Evolutionary conservation across 2,113 vertebrate species (phyloP), one percentile per base, ranked within the genome.

Genomic region (Vimba vimba): DNA sequence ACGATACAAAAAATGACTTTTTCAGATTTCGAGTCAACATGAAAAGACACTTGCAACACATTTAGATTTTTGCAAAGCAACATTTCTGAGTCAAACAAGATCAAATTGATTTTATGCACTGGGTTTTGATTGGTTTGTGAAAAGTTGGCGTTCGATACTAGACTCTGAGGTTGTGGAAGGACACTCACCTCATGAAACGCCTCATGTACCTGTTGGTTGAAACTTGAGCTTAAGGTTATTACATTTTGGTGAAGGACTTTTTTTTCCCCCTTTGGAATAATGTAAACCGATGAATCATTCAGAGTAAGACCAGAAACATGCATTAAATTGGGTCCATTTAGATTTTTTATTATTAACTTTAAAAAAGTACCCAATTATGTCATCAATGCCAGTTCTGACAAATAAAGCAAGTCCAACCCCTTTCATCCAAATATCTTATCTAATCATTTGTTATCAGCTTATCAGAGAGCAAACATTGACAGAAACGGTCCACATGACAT

Each of bases 401-500:
- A 79, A 60, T 79, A 79, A 79, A 79, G 3, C 36, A 36, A 36
- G 11, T 79, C 21, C 21, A 60, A 62, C n/a, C 4, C 36, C 13
- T 39, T 79, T n/a, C 9, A 60, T 27, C 57, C 36, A 62, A 15
- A 62, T 17, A 43, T 79, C 23, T 19, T 33, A 33, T 33, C 33
- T 62, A 79, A 79, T 79, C 36, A 45, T 43, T 79, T 64, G 33
- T 33, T 33, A 33, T 33, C 33, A 33, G 13, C 33, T 64, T 45
- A 64, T 47, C 33, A 39, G 12, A 27, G 6, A 47, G n/a, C 59
- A 80, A 80, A 80, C 25, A 64, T 21, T 80, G 78, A 80, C 78
- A 5, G 11, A 43, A 43, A 9, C 43, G 43, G 8, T 43, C 43
- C 43, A 43, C 8, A 43, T 43, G 43, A 2, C 43, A 10, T 43